phyloP scores from a whole-genome alignment of 2,113 vertebrate species.

The Ellobius talpinus region DNA sequence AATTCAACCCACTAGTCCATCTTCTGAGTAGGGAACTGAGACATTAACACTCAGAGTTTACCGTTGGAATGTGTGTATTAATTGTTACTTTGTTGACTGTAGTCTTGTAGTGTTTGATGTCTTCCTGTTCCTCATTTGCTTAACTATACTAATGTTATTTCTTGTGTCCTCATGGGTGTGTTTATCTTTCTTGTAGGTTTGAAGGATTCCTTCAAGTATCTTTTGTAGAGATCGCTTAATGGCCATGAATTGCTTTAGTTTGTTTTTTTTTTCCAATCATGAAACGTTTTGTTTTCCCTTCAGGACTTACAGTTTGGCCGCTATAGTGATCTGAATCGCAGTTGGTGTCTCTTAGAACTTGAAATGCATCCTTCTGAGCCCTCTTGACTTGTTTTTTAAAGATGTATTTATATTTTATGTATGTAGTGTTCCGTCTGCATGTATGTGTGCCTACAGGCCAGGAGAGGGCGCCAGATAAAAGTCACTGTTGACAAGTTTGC shows the following conservation, averaged over 20 bases:
- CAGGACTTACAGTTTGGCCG: neutral
- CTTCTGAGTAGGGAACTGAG: neutral
- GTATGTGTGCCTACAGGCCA: no score
- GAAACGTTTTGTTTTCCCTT: neutral
- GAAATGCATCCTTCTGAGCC: neutral
- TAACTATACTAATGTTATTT: neutral
- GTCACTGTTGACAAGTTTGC: neutral
- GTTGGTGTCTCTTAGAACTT: neutral
- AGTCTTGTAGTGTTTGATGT: neutral
- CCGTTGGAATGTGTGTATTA: neutral
- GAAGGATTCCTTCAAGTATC: neutral
- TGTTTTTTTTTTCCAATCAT: neutral
- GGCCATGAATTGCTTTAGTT: neutral
- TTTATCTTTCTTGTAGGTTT: neutral
- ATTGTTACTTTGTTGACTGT: neutral
- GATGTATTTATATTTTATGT: no score
- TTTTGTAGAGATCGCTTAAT: neutral
- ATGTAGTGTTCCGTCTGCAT: no score
- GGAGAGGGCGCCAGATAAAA: no score
- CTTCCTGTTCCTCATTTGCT: neutral
- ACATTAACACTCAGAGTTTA: neutral
- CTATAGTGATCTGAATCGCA: neutral
- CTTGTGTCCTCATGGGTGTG: neutral
- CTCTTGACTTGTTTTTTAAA: neutral
- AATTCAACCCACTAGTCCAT: neutral